Base-by-base conservation (phyloP, 1,140 invertebrate species). In the Drosophila orosa region DNA sequence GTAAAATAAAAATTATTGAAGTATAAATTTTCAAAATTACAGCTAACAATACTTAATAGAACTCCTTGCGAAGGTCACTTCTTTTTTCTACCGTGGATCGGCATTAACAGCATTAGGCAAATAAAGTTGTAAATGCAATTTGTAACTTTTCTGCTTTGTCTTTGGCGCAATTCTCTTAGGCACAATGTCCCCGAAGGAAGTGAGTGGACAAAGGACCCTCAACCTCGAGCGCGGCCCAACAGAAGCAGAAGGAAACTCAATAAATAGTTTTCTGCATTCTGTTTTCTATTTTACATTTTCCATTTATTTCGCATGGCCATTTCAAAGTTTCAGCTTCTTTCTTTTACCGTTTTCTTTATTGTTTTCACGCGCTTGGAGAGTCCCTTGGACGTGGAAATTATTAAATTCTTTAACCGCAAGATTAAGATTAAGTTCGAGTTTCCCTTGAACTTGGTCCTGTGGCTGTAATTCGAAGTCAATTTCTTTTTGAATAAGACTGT, bases 81-180 rank as follows among this genome's bases (percentile, higher is more conserved):
- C 31, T 65, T 22, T n/a, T 59, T 35, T 8, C n/a, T 29, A n/a
- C 24, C 13, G 35, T 29, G 47, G 22, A 37, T 44, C 29, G 42
- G 55, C 68, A 78, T 73, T 83, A 89, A 77, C 57, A 47, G 52
- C 73, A 82, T 89, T 89, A 89, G 80, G 80, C 74, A 83, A 89
- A 89, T 87, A 75, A 89, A 89, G 80, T 87, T 82, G 76, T 45
- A 87, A 86, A 86, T 86, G 82, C 82, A 86, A 87, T 86, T 86
- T 83, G 66, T 50, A 87, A 86, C 75, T 83, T 87, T 86, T 65
- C 61, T 62, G 80, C 69, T 76, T 85, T 87, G 73, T 78, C 79
- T 86, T 78, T 72, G 67, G 33, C 22, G 58, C 79, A 61, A 63
- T 78, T 65, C 67, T 76, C 61, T 54, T 45, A 66, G 57, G 73